These are phyloP conservation scores for Gila orcuttii DNA, from an alignment of 2,113 vertebrate species.

Conservation along the genomic window DNA sequence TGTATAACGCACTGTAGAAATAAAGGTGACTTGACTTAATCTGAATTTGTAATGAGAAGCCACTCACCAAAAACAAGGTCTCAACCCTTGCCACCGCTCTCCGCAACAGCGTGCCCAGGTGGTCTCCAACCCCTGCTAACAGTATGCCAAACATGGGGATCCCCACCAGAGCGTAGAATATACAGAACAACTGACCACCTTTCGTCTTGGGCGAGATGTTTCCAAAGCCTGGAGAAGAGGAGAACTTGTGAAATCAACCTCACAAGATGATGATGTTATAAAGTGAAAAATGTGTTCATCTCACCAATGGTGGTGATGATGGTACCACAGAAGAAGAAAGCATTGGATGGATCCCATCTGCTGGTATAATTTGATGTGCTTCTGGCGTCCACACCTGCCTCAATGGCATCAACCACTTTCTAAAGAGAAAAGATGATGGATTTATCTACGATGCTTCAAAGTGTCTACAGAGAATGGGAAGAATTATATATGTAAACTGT, in stretches of 20 bases:
- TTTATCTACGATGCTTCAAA: too few relatives aligned
- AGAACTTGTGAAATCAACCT: background rate
- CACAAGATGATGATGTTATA: background rate
- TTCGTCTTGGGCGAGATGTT: conserved; percentile 84
- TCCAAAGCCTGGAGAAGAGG: conserved; percentile 80
- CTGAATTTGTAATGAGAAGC: background rate
- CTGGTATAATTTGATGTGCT: conserved; percentile 72
- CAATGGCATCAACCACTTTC: conserved; percentile 78
- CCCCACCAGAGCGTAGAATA: conserved; percentile 88
- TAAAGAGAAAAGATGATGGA: conserved; percentile 59
- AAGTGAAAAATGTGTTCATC: conserved; percentile 1
- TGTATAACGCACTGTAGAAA: background rate
- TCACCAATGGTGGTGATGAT: conserved; percentile 91
- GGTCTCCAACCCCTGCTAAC: conserved; percentile 88
- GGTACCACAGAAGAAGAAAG: conserved; percentile 92
- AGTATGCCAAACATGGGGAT: conserved; percentile 92
- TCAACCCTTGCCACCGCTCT: conserved; percentile 86
- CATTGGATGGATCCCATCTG: conserved; percentile 83
- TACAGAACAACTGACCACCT: conserved; percentile 85
- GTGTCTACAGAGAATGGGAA: too few relatives aligned
- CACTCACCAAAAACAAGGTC: conserved; percentile 84
- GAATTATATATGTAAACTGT: too few relatives aligned
- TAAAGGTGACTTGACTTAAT: background rate
- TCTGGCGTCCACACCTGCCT: conserved; percentile 79
- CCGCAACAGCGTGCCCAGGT: conserved; percentile 85